Evolutionary conservation across 2,888 invertebrate genomes (phyloP).

Genomic region (Bembecia ichneumoniformis): DNA sequence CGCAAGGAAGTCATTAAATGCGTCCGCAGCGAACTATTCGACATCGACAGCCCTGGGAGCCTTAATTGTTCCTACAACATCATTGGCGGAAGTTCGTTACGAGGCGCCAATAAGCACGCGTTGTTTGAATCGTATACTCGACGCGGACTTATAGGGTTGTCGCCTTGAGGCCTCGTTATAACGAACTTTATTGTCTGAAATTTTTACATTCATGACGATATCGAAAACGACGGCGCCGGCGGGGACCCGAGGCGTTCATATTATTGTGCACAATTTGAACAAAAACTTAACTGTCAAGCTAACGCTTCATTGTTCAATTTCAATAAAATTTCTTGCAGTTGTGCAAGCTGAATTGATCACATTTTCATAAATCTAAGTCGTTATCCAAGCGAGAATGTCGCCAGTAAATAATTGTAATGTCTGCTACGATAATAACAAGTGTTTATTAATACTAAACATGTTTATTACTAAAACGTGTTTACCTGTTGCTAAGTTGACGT

Average conservation of each 20-base stretch:
- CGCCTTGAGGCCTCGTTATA: constrained; percentile 38
- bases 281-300: constrained; percentile 8
- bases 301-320: not conserved
- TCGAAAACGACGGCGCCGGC: constrained; percentile 11
- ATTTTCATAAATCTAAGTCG: too few relatives aligned
- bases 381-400: too few relatives aligned
- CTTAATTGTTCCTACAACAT: constrained; percentile 37
- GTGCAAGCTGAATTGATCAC: too few relatives aligned
- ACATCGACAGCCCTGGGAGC: constrained; percentile 31
- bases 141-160: constrained; percentile 31
- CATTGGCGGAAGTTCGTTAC: constrained; percentile 50
- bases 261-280: constrained; percentile 21
- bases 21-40: constrained; percentile 25
- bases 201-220: constrained; percentile 33
- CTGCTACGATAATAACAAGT: too few relatives aligned
- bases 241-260: constrained; percentile 19
- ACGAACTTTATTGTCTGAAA: constrained; percentile 49
- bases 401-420: too few relatives aligned
- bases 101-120: constrained; percentile 37
- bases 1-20: constrained; percentile 36
- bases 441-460: too few relatives aligned
- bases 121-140: constrained; percentile 38
- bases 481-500: too few relatives aligned
- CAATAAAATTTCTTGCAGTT: too few relatives aligned
- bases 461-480: too few relatives aligned